phyloP scores from a whole-genome alignment of 1,140 invertebrate species.

The Lethrus apterus region DNA sequence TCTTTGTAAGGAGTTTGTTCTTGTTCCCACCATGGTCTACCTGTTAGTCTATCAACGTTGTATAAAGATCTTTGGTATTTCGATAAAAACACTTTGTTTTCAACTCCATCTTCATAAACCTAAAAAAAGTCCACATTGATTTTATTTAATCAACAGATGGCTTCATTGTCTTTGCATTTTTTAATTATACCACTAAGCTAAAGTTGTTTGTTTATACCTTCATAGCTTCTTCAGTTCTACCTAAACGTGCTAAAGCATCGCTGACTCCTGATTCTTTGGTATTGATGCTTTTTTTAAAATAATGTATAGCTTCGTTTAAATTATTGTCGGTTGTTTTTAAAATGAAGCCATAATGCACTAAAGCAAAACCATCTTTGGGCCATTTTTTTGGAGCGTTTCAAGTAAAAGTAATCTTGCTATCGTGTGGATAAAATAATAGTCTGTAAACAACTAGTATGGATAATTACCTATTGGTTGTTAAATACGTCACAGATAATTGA shows the following conservation, averaged over 20 bases:
- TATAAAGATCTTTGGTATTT: constrained; percentile 76
- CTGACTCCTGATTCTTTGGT: constrained; percentile 59
- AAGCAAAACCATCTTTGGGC: constrained; percentile 63
- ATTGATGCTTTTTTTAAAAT: constrained; percentile 58
- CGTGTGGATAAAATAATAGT: constrained; percentile 28
- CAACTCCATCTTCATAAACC: constrained; percentile 63
- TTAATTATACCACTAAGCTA: no score
- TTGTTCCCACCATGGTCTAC: constrained; percentile 70
- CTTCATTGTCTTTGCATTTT: neutral
- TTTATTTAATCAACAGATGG: constrained; percentile 1
- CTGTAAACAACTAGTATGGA: neutral
- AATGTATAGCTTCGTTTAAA: constrained; percentile 54
- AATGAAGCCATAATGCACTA: constrained; percentile 78
- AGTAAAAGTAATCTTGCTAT: constrained; percentile 58
- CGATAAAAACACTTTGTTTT: constrained; percentile 67
- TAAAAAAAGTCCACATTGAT: constrained; percentile 31
- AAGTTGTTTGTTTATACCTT: no score
- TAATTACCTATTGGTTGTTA: constrained; percentile 64
- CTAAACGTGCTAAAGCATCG: constrained; percentile 64
- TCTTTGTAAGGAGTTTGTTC: constrained; percentile 55
- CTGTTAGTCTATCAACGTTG: constrained; percentile 66
- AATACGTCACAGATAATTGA: constrained; percentile 67
- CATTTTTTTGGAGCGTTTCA: constrained; percentile 57
- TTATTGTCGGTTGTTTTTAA: constrained; percentile 64
- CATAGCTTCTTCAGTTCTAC: constrained; percentile 53